Conservation (phyloP, 1,140 invertebrate genomes). For the Diabrotica virgifera region DNA sequence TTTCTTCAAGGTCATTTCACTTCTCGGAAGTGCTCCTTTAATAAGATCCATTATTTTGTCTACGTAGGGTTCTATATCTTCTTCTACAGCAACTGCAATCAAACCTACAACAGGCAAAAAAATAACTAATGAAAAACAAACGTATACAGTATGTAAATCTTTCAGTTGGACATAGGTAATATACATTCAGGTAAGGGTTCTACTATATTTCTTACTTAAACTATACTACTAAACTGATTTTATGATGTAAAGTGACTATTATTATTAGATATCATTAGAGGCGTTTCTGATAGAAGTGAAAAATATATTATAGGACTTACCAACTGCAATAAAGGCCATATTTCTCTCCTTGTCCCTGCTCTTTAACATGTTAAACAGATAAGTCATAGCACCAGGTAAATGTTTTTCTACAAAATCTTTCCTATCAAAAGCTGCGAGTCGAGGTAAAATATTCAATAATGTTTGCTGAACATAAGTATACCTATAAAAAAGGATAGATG, state of each 20-base stretch:
- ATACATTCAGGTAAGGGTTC: too few relatives aligned
- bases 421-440: slow-evolving; percentile 89
- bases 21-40: slow-evolving; percentile 74
- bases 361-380: slow-evolving; percentile 72
- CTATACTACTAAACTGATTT: too few relatives aligned
- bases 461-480: slow-evolving; percentile 84
- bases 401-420: slow-evolving; percentile 78
- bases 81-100: slow-evolving; percentile 85
- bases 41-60: slow-evolving; percentile 86
- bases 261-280: too few relatives aligned
- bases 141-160: too few relatives aligned
- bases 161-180: too few relatives aligned
- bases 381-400: slow-evolving; percentile 71
- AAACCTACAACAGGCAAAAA: slow-evolving; percentile 53
- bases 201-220: too few relatives aligned
- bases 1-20: slow-evolving; percentile 70
- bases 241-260: too few relatives aligned
- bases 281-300: too few relatives aligned
- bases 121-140: not conserved
- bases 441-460: slow-evolving; percentile 84
- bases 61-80: slow-evolving; percentile 76
- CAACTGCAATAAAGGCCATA: slow-evolving; percentile 85
- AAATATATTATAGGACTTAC: slow-evolving; percentile 10
- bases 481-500: too few relatives aligned
- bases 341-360: slow-evolving; percentile 80